These are phyloP conservation scores for Pantherophis alleghaniensis DNA, from an alignment of 2,797 vertebrate genomes.

Conservation along the genomic window DNA sequence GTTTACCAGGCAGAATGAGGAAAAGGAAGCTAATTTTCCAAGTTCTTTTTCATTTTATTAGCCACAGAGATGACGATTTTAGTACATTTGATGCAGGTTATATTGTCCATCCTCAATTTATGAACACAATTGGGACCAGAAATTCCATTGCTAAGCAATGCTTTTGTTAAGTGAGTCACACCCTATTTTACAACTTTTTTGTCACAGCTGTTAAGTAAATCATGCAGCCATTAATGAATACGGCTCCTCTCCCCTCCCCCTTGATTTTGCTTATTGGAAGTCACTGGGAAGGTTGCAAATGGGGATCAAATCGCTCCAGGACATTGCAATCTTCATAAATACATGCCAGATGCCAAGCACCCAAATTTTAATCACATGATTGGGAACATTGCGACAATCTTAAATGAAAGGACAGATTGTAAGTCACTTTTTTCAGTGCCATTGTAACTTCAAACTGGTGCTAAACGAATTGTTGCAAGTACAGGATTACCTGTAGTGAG, in stretches of 20 bases:
- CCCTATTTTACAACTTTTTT: not conserved
- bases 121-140: not conserved
- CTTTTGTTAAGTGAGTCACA: not conserved
- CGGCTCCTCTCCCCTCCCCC: too few species aligned
- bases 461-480: not conserved
- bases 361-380: not conserved
- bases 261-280: not conserved
- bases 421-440: not conserved
- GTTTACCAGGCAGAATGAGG: not conserved
- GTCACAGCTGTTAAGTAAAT: not conserved
- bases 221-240: not conserved
- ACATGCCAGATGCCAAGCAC: not conserved
- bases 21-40: not conserved
- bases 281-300: too few species aligned
- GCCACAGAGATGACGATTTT: not conserved
- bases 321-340: not conserved
- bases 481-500: not conserved
- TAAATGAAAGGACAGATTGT: not conserved
- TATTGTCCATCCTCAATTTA: not conserved
- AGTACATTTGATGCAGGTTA: not conserved
- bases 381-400: not conserved
- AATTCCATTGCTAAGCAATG: not conserved
- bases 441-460: not conserved
- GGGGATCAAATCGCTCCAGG: not conserved
- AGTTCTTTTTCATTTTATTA: not conserved